A percentile compares a stretch with the other conserved stretches of the same genome.
Evolutionary conservation across 2,888 invertebrate genomes (phyloP).

Genomic region (Andrena bucephala): DNA sequence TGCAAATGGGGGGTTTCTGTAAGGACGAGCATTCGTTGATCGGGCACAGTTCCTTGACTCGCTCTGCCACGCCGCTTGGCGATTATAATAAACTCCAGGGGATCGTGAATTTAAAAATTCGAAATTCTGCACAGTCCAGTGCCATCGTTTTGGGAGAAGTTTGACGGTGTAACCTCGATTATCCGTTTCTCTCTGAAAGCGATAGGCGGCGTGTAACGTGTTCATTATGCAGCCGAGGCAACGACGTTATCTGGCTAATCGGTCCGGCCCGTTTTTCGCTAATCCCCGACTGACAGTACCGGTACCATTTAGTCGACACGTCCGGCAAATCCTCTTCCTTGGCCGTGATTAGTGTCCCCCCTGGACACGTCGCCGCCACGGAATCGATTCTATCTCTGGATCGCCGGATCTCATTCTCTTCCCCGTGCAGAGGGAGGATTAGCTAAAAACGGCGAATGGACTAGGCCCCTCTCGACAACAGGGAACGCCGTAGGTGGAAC

Average conservation of each 20-base stretch:
- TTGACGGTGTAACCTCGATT: background rate
- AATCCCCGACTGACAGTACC: constrained; percentile 61
- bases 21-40: background rate
- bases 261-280: constrained; percentile 58
- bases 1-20: constrained; percentile 6
- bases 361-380: constrained; percentile 48
- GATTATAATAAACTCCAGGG: too few species aligned
- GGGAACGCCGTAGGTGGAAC: constrained; percentile 11
- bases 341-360: constrained; percentile 67
- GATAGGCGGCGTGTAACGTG: constrained; percentile 43
- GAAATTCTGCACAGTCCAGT: too few species aligned
- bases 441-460: constrained; percentile 66
- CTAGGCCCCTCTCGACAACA: constrained; percentile 32
- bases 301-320: constrained; percentile 65
- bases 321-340: constrained; percentile 64
- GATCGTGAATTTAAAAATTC: too few species aligned
- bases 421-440: constrained; percentile 59
- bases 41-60: too few species aligned
- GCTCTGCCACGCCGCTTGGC: too few species aligned
- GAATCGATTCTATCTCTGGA: constrained; percentile 76
- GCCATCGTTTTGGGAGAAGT: background rate
- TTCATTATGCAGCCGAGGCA: constrained; percentile 45
- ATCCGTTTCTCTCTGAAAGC: constrained; percentile 1
- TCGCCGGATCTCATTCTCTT: constrained; percentile 55
- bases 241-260: constrained; percentile 61